Percentiles rank a stretch among this genome's conserved stretches.
Evolutionary conservation across 2,113 vertebrate genomes (phyloP).

Genomic region (rabbit (Oryctolagus cuniculus)): mOryCun1.1 NC_091436.1:18560501-18561000

Average conservation of each 20-base stretch:
- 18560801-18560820: not conserved
- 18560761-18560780: fast-evolving
- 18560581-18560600: constrained; percentile 95
- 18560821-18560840: not conserved
- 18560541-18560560: constrained; percentile 96
- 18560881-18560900: not conserved
- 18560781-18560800: not conserved
- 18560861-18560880: not conserved
- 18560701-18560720: fast-evolving
- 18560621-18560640: constrained; percentile 97
- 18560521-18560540: constrained; percentile 91
- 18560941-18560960: not conserved
- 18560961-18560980: not conserved
- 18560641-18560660: constrained; percentile 86
- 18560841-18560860: not conserved
- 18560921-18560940: not conserved
- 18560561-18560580: constrained; percentile 95
- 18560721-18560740: not conserved
- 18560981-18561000: not conserved
- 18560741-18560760: not conserved
- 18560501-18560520: constrained; percentile 95
- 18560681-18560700: not conserved
- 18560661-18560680: fast-evolving
- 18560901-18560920: not conserved
- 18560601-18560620: constrained; percentile 94